These are phyloP conservation scores for Hippocampus kuda DNA, from an alignment of 2,797 vertebrate species.

Conservation along the genomic window DNA sequence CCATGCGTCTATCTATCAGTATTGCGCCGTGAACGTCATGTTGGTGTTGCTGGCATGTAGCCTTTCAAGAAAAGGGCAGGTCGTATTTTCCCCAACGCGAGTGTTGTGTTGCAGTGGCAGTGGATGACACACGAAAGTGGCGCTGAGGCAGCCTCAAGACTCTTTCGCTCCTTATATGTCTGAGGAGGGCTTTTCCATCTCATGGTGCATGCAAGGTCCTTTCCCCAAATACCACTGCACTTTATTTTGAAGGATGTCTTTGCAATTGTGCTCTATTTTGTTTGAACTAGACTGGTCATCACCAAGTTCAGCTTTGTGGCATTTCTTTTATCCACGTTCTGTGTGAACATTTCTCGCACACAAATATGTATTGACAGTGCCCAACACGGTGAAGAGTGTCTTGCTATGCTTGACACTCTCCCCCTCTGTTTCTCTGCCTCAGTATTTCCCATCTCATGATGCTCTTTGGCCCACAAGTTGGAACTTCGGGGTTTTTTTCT, in stretches of 20 bases:
- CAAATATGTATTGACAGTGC: conserved; percentile 49
- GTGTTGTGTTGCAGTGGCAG: conserved; percentile 28
- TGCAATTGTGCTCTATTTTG: conserved; percentile 25
- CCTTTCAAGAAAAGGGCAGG: conserved; percentile 17
- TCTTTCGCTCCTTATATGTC: conserved; percentile 63
- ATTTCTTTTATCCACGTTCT: conserved; percentile 44
- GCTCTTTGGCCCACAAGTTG: conserved; percentile 17
- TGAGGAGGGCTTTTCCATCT: conserved; percentile 39
- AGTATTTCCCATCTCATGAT: conserved; percentile 13
- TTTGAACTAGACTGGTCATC: conserved; percentile 40
- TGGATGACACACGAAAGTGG: conserved; percentile 24
- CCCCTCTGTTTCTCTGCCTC: conserved; percentile 21
- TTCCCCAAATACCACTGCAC: conserved; percentile 7
- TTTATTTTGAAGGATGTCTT: conserved; percentile 31
- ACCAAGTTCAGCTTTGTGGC: conserved; percentile 39
- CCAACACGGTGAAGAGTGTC: conserved; percentile 46
- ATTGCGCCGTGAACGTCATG: background rate
- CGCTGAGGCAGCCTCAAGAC: conserved; percentile 24
- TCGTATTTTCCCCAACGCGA: conserved; percentile 18
- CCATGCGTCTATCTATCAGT: background rate
- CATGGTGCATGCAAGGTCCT: conserved; percentile 37
- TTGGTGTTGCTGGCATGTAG: conserved; percentile 8
- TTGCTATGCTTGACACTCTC: conserved; percentile 22
- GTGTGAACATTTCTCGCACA: conserved; percentile 36
- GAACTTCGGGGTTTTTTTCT: conserved; percentile 12